Conservation (phyloP, 64 coral and sea anemone species). For the Hydrozoanthus tunicans region DNA sequence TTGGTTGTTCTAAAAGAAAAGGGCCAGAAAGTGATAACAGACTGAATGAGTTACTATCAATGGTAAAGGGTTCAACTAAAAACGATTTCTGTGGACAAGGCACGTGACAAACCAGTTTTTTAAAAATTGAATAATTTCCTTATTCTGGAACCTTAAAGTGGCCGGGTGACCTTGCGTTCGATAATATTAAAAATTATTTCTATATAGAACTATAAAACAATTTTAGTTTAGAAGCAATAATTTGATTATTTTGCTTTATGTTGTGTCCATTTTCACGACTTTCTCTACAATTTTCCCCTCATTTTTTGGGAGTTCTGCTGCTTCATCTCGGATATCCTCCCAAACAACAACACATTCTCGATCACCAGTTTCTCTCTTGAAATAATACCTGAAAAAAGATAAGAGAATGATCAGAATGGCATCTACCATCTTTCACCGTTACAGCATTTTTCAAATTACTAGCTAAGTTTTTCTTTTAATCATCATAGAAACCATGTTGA, state of each 20-base stretch:
- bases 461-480: no score
- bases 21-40: no score
- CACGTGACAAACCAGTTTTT: neutral
- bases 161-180: conserved; percentile 63
- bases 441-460: no score
- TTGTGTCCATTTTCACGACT: conserved; percentile 84
- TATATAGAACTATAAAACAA: conserved; percentile 86
- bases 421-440: no score
- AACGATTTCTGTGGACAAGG: no score
- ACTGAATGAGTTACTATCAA: no score
- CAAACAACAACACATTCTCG: conserved; percentile 81
- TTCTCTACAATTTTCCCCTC: conserved; percentile 93
- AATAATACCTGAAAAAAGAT: conserved; percentile 74
- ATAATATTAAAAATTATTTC: conserved; percentile 96
- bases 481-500: no score
- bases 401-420: neutral
- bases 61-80: no score
- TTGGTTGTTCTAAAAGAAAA: no score
- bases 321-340: conserved; percentile 85
- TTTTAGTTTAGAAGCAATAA: conserved; percentile 86
- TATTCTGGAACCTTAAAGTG: conserved; percentile 97
- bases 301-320: conserved; percentile 57
- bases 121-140: conserved; percentile 91
- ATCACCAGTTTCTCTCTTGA: conserved; percentile 79
- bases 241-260: conserved; percentile 42